Evolutionary conservation across 2,888 invertebrate genomes (phyloP), one percentile per base, ranked within the genome.

Genomic region (Tenthredo notha): DNA sequence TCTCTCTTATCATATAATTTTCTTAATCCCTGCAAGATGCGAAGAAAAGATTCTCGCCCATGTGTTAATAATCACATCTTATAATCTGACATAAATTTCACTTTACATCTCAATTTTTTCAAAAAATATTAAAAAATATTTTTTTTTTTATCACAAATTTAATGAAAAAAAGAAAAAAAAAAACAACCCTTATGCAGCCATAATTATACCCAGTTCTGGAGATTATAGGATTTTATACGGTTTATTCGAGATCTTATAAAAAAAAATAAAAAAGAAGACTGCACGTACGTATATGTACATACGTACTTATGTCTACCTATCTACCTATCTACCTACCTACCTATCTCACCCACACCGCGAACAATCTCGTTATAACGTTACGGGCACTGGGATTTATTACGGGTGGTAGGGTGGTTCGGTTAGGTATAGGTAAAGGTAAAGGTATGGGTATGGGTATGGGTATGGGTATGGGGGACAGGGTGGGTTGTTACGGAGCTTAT

Each of bases 401-500:
- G 6, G 77, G 77, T 12, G 75, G 25, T 37, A 40, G 70, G 70
- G 18, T n/a, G 72, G 72, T n/a, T 18, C 21, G 47, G 47, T 47
- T 47, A 47, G 54, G 54, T 67, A 12, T 67, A 12, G 67, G 18
- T 67, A 33, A 18, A 4, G 29, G 21, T 21, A 5, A 2, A 6
- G 21, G 29, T 67, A 18, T 50, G n/a, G 50, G n/a, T 50, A 50
- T n/a, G n/a, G 50, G 50, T 50, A n/a, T 18, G 1, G 6, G n/a
- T 7, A n/a, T 54, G 7, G 7, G 7, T 54, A n/a, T n/a, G n/a
- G 54, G 54, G 54, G 21, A 21, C 61, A 37, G 72, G 37, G 40
- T 29, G 37, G 54, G n/a, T 77, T 54, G 89, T 89, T 88, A 89
- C 85, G 88, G 86, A 85, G 85, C 88, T 89, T 90, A 88, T 88